Evolutionary conservation across 2,888 invertebrate genomes (phyloP).

Genomic region (Oasisia sp.): DNA sequence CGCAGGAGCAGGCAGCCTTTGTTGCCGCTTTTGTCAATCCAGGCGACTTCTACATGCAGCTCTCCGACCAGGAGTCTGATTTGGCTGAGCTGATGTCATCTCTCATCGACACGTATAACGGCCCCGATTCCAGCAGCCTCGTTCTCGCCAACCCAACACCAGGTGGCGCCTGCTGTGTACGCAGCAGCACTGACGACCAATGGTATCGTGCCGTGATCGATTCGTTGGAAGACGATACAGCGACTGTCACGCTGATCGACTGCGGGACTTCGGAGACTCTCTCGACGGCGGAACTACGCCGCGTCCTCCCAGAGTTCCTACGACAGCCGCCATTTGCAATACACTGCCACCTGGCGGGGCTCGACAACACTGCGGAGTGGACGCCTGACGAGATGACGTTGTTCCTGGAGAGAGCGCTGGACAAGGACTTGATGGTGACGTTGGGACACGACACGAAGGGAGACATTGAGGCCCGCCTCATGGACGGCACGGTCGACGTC

Average conservation of each 20-base stretch:
- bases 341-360: conserved; percentile 6
- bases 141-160: neutral
- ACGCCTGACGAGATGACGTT: neutral
- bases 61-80: neutral
- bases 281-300: neutral
- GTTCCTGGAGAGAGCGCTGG: neutral
- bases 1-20: neutral
- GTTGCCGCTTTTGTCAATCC: neutral
- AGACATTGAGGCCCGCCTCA: neutral
- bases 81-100: conserved; percentile 25
- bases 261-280: neutral
- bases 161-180: conserved; percentile 42
- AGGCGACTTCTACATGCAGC: neutral
- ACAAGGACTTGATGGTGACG: neutral
- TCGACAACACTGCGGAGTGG: neutral
- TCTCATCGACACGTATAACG: conserved; percentile 22
- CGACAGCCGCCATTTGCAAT: neutral
- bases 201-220: conserved; percentile 51
- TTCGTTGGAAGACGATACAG: neutral
- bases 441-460: neutral
- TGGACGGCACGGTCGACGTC: neutral
- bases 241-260: neutral
- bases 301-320: neutral
- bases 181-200: conserved; percentile 47
- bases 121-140: neutral